Percentiles rank a stretch among this genome's conserved stretches.
phyloP scores from a whole-genome alignment of 2,113 vertebrate species.

The Sander lucioperca region DNA sequence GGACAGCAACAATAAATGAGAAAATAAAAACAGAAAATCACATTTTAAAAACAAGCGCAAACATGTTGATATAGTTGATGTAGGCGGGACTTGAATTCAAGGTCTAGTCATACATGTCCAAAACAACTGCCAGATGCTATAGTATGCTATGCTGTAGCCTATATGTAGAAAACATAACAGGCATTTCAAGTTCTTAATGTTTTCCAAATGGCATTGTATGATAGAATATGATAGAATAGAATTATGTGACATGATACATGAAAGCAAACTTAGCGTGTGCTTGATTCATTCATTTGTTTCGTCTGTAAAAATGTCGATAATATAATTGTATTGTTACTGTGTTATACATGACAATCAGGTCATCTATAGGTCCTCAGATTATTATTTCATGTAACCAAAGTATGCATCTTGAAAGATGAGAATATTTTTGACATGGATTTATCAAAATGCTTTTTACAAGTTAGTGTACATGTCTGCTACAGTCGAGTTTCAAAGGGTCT shows the following conservation, averaged over 20 bases:
- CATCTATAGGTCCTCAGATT: not conserved
- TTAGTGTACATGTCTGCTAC: not conserved
- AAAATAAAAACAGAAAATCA: too few species aligned
- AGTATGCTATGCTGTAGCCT: too few species aligned
- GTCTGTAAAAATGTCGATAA: not conserved
- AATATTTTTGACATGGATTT: not conserved
- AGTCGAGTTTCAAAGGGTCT: not conserved
- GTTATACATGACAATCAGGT: constrained; percentile 15
- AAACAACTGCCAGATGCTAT: too few species aligned
- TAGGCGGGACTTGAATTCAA: too few species aligned
- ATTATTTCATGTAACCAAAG: not conserved
- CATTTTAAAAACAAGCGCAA: too few species aligned
- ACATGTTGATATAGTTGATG: too few species aligned
- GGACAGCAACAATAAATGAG: too few species aligned
- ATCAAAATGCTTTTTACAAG: not conserved
- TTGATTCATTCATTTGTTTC: not conserved
- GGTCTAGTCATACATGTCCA: too few species aligned
- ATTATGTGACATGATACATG: not conserved
- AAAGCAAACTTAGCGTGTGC: not conserved
- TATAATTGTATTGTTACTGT: not conserved
- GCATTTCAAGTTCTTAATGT: not conserved
- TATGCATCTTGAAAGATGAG: not conserved
- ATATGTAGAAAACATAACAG: not conserved
- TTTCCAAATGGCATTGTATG: not conserved
- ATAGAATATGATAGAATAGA: not conserved